Base-by-base conservation (phyloP, 1,140 invertebrate species). In the Trichonephila clavipes region DNA sequence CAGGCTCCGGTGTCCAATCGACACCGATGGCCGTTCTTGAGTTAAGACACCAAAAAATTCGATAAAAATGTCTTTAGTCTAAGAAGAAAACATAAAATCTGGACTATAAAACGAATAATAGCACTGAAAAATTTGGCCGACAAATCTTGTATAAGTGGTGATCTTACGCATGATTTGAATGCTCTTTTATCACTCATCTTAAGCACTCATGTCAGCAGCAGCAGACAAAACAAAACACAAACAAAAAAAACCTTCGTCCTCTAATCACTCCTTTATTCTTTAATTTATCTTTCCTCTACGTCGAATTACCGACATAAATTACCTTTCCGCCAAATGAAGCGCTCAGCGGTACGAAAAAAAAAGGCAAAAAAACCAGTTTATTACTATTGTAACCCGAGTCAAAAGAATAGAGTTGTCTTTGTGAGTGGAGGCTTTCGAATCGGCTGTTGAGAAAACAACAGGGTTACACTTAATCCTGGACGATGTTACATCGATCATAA, bases 301-400 rank as follows among this genome's bases (percentile, higher is more conserved):
- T 4, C 69, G 69, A 77, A 77, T 77, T 77, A 10, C 69, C 16
- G 69, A 77, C 69, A 77, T 77, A 77, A 77, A 77, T 77, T 77
- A 77, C 69, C 21, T 10, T 21, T 66, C 19, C 24, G 5, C 28
- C 69, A 77, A 34, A 77, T 77, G 69, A 77, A 77, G 69, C 69
- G 28, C 28, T 77, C 69, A 77, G 28, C 24, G 51, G 51, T 10
- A 51, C 51, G 7, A 51, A 51, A 51, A 51, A 51, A 18, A 28
- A 34, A 16, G 14, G 12, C 6, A 66, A 24, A 66, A 24, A 77
- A 77, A 77, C 69, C 69, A 77, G 69, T 77, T 77, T 77, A 77
- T 77, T 77, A 77, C 69, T 28, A 77, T 77, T 77, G 69, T 18
- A 28, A 16, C 28, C 28, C 24, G 69, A 14, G 69, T 16, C 12